A percentile compares a stretch with the other conserved stretches of the same genome.
Evolutionary conservation across 2,888 invertebrate genomes (phyloP).

Genomic region (Acanthosoma haemorrhoidale): DNA sequence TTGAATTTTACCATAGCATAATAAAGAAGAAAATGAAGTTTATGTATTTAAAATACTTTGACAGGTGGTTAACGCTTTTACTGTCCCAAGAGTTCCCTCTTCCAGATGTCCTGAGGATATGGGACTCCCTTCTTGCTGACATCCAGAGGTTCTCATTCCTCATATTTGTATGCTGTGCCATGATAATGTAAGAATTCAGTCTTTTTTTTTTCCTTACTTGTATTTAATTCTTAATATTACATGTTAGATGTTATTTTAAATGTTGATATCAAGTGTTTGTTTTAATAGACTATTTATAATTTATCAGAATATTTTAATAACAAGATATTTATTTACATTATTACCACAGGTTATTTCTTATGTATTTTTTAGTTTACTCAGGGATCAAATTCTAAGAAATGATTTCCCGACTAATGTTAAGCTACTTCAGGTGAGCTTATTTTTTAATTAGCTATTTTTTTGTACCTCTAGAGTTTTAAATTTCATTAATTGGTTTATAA

Average conservation of each 20-base stretch:
- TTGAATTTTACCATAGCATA: neutral
- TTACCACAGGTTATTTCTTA: no score
- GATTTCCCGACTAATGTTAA: slow-evolving; percentile 95
- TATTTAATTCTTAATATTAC: neutral
- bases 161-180: slow-evolving; percentile 89
- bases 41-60: slow-evolving; percentile 40
- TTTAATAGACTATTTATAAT: neutral
- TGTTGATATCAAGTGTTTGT: neutral
- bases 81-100: slow-evolving; percentile 96
- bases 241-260: neutral
- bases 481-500: no score
- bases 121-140: slow-evolving; percentile 95
- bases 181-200: slow-evolving; percentile 79
- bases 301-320: no score
- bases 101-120: slow-evolving; percentile 93
- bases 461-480: no score
- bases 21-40: neutral
- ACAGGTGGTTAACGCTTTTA: slow-evolving; percentile 88
- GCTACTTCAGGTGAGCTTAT: slow-evolving; percentile 64
- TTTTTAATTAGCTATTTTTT: neutral
- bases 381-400: slow-evolving; percentile 73
- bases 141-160: slow-evolving; percentile 83
- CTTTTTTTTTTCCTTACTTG: neutral
- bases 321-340: no score
- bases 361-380: slow-evolving; percentile 61